Evolutionary conservation across 2,113 vertebrate species (phyloP).

Genomic region (Semicossyphus pulcher): DNA sequence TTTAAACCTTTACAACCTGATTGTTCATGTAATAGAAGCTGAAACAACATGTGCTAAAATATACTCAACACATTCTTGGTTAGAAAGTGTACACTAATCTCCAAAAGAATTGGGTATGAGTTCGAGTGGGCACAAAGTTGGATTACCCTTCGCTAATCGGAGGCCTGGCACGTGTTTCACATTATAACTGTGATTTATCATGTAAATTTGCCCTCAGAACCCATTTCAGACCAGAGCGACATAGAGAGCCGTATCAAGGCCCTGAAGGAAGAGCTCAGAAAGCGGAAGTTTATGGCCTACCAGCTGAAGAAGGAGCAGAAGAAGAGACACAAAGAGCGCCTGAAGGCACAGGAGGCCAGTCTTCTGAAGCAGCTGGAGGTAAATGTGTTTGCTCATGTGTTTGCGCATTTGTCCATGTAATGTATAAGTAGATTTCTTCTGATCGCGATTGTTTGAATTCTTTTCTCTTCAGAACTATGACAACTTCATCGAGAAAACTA

Average conservation of each 20-base stretch:
- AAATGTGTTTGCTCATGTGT: slow-evolving; percentile 45
- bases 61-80: slow-evolving; percentile 33
- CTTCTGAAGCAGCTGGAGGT: slow-evolving; percentile 95
- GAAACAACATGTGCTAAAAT: slow-evolving; percentile 7
- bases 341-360: slow-evolving; percentile 96
- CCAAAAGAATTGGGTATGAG: slow-evolving; percentile 41
- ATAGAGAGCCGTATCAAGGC: slow-evolving; percentile 93
- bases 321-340: slow-evolving; percentile 92
- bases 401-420: not conserved
- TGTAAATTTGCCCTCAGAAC: slow-evolving; percentile 83
- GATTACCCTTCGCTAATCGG: slow-evolving; percentile 70
- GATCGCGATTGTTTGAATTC: not conserved
- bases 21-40: slow-evolving; percentile 30
- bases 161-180: slow-evolving; percentile 48
- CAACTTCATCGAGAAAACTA: slow-evolving; percentile 96
- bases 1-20: slow-evolving; percentile 32
- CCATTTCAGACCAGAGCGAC: slow-evolving; percentile 95
- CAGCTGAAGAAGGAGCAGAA: slow-evolving; percentile 96
- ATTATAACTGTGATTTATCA: slow-evolving; percentile 59
- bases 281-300: slow-evolving; percentile 92
- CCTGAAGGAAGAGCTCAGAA: slow-evolving; percentile 92
- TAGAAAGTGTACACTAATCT: slow-evolving; percentile 67
- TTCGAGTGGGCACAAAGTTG: slow-evolving; percentile 53
- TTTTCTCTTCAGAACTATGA: slow-evolving; percentile 87
- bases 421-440: not conserved